Evolutionary conservation across 2,888 invertebrate species (phyloP).

Genomic region (Ashinkailepas kermadecensis): DNA sequence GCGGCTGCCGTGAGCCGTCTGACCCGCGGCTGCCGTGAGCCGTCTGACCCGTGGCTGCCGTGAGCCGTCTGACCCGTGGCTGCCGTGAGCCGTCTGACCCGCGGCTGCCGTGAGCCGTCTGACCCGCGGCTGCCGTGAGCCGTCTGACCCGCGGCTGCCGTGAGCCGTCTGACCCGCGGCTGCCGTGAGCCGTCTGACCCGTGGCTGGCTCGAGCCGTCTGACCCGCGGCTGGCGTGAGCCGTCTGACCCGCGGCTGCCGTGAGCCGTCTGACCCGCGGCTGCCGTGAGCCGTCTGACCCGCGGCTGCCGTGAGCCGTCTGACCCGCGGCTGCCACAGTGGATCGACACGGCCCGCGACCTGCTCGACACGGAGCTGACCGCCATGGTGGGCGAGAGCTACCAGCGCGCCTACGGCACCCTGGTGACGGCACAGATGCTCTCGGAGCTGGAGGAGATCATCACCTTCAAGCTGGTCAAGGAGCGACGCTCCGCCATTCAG

Average conservation of each 20-base stretch:
- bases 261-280: background rate
- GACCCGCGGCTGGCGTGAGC: background rate
- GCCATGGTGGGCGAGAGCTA: slow-evolving; percentile 95
- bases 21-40: slow-evolving; percentile 28
- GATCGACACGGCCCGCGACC: slow-evolving; percentile 85
- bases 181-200: slow-evolving; percentile 27
- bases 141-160: slow-evolving; percentile 27
- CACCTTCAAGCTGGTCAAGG: slow-evolving; percentile 86
- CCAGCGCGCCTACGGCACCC: slow-evolving; percentile 70
- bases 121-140: slow-evolving; percentile 28
- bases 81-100: slow-evolving; percentile 28
- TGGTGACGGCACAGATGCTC: slow-evolving; percentile 74
- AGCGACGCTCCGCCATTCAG: slow-evolving; percentile 69
- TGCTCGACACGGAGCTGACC: slow-evolving; percentile 91
- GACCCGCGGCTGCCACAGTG: slow-evolving; percentile 46
- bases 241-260: too few species aligned
- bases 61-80: background rate
- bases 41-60: slow-evolving; percentile 27
- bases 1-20: slow-evolving; percentile 29
- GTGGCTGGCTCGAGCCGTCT: background rate
- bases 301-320: background rate
- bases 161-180: background rate
- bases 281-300: background rate
- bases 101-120: slow-evolving; percentile 29
- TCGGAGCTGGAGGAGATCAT: slow-evolving; percentile 97